A percentile compares a stretch with the other conserved stretches of the same genome.
These are phyloP conservation scores for Rhopalosiphum padi DNA, from an alignment of 1,140 invertebrate species.

Conservation along the genomic window DNA sequence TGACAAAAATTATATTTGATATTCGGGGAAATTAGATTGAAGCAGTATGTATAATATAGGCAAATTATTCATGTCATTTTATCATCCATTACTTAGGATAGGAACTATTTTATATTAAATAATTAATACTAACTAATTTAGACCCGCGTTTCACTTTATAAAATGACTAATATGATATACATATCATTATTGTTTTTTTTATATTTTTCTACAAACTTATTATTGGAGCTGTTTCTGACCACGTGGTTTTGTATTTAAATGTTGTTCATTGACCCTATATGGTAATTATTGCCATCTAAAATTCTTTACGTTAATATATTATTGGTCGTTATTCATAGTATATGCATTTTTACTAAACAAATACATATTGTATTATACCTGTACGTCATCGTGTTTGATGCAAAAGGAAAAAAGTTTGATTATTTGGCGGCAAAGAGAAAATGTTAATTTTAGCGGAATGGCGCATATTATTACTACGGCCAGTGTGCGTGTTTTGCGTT, in stretches of 20 bases:
- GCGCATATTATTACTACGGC: background rate
- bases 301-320: background rate
- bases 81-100: too few relatives aligned
- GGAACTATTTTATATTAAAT: too few relatives aligned
- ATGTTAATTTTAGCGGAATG: slow-evolving; percentile 2
- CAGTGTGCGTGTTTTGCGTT: background rate
- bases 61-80: too few relatives aligned
- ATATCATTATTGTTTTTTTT: background rate
- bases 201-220: background rate
- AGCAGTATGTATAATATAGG: too few relatives aligned
- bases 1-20: background rate
- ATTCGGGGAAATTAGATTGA: background rate
- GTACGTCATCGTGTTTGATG: background rate
- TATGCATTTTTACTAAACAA: background rate
- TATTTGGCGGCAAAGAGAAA: background rate
- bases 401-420: background rate
- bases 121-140: too few relatives aligned
- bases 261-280: background rate
- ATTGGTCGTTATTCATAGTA: background rate
- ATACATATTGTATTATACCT: background rate
- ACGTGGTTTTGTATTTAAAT: background rate
- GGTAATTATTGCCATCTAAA: background rate
- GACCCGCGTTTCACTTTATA: too few relatives aligned
- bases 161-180: too few relatives aligned
- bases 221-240: background rate